These are phyloP conservation scores for Mus caroli DNA, from an alignment of 2,797 vertebrate species.

Conservation along the genomic window DNA sequence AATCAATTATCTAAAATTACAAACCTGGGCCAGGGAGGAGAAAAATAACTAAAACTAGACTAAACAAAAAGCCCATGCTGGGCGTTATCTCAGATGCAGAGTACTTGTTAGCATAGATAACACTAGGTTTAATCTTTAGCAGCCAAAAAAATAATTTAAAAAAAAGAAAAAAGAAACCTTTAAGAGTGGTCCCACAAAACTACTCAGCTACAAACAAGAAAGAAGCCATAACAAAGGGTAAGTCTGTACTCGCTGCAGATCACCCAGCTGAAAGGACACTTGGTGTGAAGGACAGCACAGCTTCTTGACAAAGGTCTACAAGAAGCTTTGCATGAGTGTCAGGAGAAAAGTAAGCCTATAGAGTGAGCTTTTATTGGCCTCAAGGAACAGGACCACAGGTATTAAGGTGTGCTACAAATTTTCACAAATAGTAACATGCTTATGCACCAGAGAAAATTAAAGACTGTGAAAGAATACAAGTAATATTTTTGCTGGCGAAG, in stretches of 20 bases:
- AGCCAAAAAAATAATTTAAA: background rate
- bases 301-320: background rate
- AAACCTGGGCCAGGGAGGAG: background rate
- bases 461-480: slow-evolving; percentile 1
- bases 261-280: background rate
- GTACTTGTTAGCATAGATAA: background rate
- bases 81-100: background rate
- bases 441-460: slow-evolving; percentile 6
- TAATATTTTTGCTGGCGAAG: background rate
- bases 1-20: slow-evolving; percentile 24
- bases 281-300: background rate
- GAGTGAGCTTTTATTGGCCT: background rate
- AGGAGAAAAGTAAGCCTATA: background rate
- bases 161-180: background rate
- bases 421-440: background rate
- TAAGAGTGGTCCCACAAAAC: background rate
- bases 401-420: slow-evolving; percentile 4
- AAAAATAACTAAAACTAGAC: background rate
- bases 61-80: background rate
- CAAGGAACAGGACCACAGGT: slow-evolving; percentile 16
- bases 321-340: no score
- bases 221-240: background rate
- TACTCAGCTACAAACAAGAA: background rate
- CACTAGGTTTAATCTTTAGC: background rate
- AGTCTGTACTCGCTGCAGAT: background rate